Percentiles rank a stretch among this genome's conserved stretches.
phyloP scores from a whole-genome alignment of 2,113 vertebrate genomes.

The Colinus virginianus region DNA sequence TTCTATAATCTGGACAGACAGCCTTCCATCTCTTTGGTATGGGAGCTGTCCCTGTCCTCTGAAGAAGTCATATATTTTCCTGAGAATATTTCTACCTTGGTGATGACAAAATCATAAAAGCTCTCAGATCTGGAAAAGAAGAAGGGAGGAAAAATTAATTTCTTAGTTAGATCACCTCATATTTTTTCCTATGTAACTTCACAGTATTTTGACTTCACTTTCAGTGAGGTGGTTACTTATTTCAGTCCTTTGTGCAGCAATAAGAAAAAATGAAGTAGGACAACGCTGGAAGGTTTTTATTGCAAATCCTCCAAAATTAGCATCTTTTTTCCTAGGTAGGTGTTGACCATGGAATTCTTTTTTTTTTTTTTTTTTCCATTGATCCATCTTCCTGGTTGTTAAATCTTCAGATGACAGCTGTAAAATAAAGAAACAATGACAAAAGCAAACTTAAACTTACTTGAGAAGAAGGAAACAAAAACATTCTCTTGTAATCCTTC shows the following conservation, averaged over 20 bases:
- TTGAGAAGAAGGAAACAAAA: not conserved
- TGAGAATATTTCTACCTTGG: not conserved
- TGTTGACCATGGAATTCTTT: not conserved
- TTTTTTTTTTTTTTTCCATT: not conserved
- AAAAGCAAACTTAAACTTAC: not conserved
- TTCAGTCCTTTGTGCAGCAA: not conserved
- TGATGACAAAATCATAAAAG: not conserved
- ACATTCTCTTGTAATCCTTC: not conserved
- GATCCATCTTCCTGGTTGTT: not conserved
- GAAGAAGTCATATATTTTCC: not conserved
- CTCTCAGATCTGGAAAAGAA: not conserved
- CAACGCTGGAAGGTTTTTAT: not conserved
- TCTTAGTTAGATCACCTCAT: not conserved
- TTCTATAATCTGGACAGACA: not conserved
- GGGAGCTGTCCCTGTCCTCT: not conserved
- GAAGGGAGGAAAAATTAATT: not conserved
- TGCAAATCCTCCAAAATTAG: not conserved
- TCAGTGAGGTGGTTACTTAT: not conserved
- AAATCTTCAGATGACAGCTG: not conserved
- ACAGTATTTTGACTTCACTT: not conserved
- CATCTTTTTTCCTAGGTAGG: accelerated
- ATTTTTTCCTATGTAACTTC: not conserved
- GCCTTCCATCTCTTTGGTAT: not conserved
- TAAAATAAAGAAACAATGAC: not conserved
- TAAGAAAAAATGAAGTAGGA: not conserved